Evolutionary conservation across 2,888 invertebrate species (phyloP).

Genomic region (Ochropleura leucogaster): DNA sequence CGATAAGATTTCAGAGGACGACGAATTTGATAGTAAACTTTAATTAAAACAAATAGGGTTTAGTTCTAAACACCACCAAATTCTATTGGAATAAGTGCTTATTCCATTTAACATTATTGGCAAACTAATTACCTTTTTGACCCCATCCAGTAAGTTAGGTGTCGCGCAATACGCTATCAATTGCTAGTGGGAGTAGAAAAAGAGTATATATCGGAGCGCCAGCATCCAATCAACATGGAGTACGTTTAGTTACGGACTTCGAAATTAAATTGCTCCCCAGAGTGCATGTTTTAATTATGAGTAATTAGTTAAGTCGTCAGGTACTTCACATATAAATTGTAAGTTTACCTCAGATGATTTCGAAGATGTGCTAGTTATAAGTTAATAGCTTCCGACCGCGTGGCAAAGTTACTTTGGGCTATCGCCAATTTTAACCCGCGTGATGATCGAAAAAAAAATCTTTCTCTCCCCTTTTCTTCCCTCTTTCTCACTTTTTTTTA

Average conservation of each 20-base stretch:
- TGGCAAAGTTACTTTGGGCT: no score
- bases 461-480: no score
- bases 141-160: conserved; percentile 66
- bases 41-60: neutral
- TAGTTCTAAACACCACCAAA: neutral
- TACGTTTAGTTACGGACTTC: conserved; percentile 46
- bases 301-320: conserved; percentile 34
- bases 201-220: conserved; percentile 35
- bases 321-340: conserved; percentile 6
- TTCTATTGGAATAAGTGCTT: conserved; percentile 7
- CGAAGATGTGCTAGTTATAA: conserved; percentile 4
- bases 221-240: conserved; percentile 67
- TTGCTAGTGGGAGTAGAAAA: conserved; percentile 64
- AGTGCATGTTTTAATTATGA: conserved; percentile 40
- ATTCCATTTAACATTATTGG: conserved; percentile 34
- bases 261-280: conserved; percentile 47
- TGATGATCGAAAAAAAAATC: no score
- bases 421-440: no score
- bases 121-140: conserved; percentile 68
- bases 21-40: neutral
- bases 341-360: conserved; percentile 17
- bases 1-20: neutral
- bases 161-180: conserved; percentile 64
- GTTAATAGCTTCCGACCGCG: no score
- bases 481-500: no score